Evolutionary conservation across 53 echinoderm and acorn worm species (phyloP).

Genomic region (Henricia sp.): DNA sequence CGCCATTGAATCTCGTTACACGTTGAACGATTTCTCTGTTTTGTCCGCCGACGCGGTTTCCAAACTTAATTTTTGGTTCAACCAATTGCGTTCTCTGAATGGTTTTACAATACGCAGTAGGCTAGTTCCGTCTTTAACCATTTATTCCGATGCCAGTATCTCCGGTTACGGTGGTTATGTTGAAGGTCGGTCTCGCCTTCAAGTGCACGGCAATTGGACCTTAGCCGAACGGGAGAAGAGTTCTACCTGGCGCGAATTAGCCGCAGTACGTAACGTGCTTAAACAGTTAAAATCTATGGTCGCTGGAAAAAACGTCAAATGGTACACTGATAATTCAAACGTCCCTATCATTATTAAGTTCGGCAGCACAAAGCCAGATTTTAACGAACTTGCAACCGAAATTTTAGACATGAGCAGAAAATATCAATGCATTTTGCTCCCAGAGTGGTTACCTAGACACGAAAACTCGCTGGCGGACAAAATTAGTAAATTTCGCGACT

Average conservation of each 20-base stretch:
- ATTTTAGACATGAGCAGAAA: slow-evolving; percentile 19
- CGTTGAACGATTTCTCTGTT: slow-evolving; percentile 19
- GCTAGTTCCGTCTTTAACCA: slow-evolving; percentile 6
- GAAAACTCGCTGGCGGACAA: too few species aligned
- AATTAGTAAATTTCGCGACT: too few species aligned
- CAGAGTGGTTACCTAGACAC: slow-evolving; percentile 48
- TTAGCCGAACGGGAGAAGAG: not conserved
- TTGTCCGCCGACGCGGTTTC: not conserved
- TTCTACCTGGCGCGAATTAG: slow-evolving; percentile 60
- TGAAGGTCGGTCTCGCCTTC: not conserved
- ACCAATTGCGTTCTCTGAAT: not conserved
- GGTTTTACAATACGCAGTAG: slow-evolving; percentile 13
- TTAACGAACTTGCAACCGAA: slow-evolving; percentile 1
- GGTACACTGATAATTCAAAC: slow-evolving; percentile 45
- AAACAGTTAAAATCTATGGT: not conserved
- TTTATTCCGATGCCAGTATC: slow-evolving; percentile 5
- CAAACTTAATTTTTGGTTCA: slow-evolving; percentile 20
- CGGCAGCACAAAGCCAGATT: slow-evolving; percentile 32
- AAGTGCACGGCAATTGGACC: slow-evolving; percentile 6
- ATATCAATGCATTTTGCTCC: not conserved
- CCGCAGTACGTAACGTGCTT: slow-evolving; percentile 23
- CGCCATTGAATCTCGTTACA: slow-evolving; percentile 36
- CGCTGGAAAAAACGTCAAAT: slow-evolving; percentile 36
- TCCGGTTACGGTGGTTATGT: slow-evolving; percentile 6
- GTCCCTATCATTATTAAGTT: slow-evolving; percentile 38